Conservation (phyloP, 2,797 vertebrate genomes). For the Pseudochromis fuscus region DNA sequence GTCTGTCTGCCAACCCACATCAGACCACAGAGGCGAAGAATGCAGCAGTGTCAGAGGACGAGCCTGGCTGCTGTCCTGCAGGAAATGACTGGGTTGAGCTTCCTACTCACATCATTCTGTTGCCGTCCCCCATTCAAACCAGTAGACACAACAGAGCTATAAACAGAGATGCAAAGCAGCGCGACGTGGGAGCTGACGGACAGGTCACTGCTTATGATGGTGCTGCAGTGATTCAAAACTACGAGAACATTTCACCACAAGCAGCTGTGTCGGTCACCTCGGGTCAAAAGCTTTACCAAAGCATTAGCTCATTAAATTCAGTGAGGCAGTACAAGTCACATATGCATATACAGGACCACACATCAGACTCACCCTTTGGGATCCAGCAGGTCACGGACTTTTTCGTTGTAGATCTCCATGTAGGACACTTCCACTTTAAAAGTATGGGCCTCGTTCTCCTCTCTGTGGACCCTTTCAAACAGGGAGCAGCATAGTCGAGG, state of each 20-base stretch:
- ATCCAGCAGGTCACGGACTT: conserved; percentile 96
- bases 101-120: conserved; percentile 67
- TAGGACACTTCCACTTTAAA: conserved; percentile 99
- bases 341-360: neutral
- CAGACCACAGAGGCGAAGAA: conserved; percentile 65
- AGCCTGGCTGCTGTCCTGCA: conserved; percentile 55
- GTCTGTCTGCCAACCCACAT: conserved; percentile 73
- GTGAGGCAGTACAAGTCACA: conserved; percentile 5
- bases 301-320: conserved; percentile 22
- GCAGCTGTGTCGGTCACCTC: conserved; percentile 8
- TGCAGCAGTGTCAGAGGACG: conserved; percentile 69
- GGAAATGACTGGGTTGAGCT: conserved; percentile 73
- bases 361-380: conserved; percentile 94
- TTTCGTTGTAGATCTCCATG: conserved; percentile 99
- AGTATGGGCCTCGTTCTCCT: conserved; percentile 90
- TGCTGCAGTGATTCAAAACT: conserved; percentile 22
- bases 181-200: conserved; percentile 15
- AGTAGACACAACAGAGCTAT: conserved; percentile 70
- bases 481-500: conserved; percentile 96
- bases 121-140: conserved; percentile 39
- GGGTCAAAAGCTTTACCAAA: conserved; percentile 17
- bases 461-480: conserved; percentile 92
- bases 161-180: conserved; percentile 45
- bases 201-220: conserved; percentile 22
- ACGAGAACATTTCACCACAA: conserved; percentile 16